These are phyloP conservation scores for Dastarcus helophoroides DNA, from an alignment of 2,888 invertebrate species.

Conservation along the genomic window DNA sequence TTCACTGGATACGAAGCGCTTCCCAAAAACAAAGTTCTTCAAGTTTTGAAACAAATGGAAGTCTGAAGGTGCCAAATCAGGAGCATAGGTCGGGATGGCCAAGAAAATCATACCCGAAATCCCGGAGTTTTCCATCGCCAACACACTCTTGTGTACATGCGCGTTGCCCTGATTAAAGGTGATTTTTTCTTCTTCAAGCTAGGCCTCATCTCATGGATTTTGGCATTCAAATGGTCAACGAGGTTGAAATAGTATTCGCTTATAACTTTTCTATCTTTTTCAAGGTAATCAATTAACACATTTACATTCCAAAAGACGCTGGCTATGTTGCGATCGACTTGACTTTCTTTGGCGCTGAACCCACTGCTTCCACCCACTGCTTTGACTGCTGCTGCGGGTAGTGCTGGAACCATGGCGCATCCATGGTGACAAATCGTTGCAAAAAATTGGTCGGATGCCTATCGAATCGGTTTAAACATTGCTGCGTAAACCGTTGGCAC, in stretches of 20 bases:
- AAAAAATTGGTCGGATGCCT: constrained; percentile 7
- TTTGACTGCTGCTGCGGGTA: constrained; percentile 15
- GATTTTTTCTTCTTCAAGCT: too few relatives aligned
- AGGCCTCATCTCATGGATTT: too few relatives aligned
- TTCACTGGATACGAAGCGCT: too few relatives aligned
- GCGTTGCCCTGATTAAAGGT: too few relatives aligned
- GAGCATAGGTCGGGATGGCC: too few relatives aligned
- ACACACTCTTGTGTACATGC: too few relatives aligned
- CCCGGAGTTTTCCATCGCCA: too few relatives aligned
- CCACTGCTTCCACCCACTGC: constrained; percentile 9
- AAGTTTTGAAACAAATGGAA: too few relatives aligned
- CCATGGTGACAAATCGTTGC: constrained; percentile 2
- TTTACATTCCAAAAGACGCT: constrained; percentile 16
- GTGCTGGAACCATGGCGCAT: constrained; percentile 20
- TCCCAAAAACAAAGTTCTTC: too few relatives aligned
- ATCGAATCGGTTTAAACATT: constrained; percentile 11
- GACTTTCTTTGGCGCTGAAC: constrained; percentile 15
- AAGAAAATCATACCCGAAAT: too few relatives aligned
- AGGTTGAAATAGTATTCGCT: constrained; percentile 10
- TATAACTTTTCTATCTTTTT: constrained; percentile 12
- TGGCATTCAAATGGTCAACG: too few relatives aligned
- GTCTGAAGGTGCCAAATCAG: too few relatives aligned
- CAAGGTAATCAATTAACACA: constrained; percentile 11
- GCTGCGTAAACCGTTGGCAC: constrained; percentile 10
- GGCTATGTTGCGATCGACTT: constrained; percentile 14